Percentiles rank a stretch among this genome's conserved stretches.
These are phyloP conservation scores for Pteropus alecto DNA, from an alignment of 2,113 vertebrate species.

Conservation along the genomic window DNA sequence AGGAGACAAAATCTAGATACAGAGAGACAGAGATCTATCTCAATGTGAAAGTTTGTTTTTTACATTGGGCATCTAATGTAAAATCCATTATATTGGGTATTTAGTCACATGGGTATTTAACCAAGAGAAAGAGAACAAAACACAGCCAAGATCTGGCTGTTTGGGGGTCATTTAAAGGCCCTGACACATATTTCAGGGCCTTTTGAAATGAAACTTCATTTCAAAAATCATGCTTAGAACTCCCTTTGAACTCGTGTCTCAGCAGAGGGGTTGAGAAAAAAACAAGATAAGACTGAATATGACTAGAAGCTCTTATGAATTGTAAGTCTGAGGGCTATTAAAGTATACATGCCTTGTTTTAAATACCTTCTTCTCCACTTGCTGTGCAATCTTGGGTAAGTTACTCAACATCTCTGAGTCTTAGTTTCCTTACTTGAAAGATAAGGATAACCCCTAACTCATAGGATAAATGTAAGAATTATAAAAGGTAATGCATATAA, in stretches of 20 bases:
- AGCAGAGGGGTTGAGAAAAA: background rate
- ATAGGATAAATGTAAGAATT: background rate
- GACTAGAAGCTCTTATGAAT: background rate
- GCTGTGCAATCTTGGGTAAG: background rate
- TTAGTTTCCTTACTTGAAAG: background rate
- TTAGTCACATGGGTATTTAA: background rate
- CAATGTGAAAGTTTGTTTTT: background rate
- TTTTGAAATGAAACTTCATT: too few species aligned
- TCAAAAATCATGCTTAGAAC: background rate
- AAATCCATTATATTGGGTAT: too few species aligned
- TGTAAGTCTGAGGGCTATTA: background rate
- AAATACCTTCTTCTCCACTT: background rate
- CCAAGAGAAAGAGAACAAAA: conserved; percentile 3
- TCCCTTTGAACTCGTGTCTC: background rate
- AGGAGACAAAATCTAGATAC: background rate
- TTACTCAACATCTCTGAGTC: background rate
- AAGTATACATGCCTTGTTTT: background rate
- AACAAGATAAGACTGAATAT: background rate
- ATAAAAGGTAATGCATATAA: background rate
- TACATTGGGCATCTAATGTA: too few species aligned
- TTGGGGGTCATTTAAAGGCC: too few species aligned
- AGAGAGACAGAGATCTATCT: background rate
- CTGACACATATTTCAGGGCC: too few species aligned
- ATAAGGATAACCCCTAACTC: background rate
- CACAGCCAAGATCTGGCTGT: too few species aligned